phyloP scores from a whole-genome alignment of 2,113 vertebrate genomes.

The Bucco capensis region DNA sequence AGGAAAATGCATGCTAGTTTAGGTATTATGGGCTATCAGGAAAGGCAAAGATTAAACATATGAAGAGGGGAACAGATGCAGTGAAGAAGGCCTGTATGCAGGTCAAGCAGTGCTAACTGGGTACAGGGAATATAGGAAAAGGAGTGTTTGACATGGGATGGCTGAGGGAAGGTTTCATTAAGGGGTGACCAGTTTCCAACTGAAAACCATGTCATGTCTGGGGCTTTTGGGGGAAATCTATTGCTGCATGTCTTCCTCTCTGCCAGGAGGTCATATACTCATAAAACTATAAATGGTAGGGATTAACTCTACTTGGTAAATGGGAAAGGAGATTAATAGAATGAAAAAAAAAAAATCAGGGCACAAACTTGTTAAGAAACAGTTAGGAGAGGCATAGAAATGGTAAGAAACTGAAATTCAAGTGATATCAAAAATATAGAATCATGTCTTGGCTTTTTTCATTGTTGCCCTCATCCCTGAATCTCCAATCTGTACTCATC shows the following conservation, averaged over 20 bases:
- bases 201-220: background rate
- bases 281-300: background rate
- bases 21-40: background rate
- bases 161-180: background rate
- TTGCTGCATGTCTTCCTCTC: background rate
- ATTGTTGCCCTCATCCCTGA: background rate
- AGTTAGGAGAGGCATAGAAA: background rate
- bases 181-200: background rate
- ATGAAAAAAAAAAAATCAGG: background rate
- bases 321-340: background rate
- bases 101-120: accelerated
- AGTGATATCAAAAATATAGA: background rate
- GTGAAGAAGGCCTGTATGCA: background rate
- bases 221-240: background rate
- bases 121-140: background rate
- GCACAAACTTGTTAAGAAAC: background rate
- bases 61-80: background rate
- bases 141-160: background rate
- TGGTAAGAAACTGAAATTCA: background rate
- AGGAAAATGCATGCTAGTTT: background rate
- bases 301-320: background rate
- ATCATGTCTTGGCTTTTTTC: background rate
- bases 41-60: background rate
- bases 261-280: background rate
- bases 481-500: background rate